These are phyloP conservation scores for Drosophila persimilis DNA, from an alignment of 1,140 invertebrate species.

Conservation along the genomic window DNA sequence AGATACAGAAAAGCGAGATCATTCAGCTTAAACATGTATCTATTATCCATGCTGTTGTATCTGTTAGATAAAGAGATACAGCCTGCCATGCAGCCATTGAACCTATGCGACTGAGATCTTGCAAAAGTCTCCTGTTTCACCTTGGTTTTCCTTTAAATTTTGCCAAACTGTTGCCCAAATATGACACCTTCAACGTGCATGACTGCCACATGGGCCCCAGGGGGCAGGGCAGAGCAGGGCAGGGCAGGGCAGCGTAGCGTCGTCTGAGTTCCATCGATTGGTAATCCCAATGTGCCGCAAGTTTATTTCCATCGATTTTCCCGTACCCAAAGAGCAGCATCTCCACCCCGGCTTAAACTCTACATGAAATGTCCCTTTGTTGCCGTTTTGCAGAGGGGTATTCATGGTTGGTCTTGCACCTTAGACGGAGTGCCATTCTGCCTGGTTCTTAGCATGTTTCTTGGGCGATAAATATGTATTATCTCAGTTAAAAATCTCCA, in stretches of 20 bases:
- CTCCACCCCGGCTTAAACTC: slow-evolving; percentile 1
- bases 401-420: neutral
- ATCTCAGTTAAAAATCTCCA: no score
- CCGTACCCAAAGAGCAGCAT: neutral
- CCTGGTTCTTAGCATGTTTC: no score
- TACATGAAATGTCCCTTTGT: slow-evolving; percentile 1
- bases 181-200: neutral
- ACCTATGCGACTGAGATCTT: no score
- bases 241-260: neutral
- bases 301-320: slow-evolving; percentile 31
- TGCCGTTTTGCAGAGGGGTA: neutral
- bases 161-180: neutral
- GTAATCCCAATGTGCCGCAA: slow-evolving; percentile 39
- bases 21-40: no score
- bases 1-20: no score
- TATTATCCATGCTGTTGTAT: no score
- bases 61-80: no score
- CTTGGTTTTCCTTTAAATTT: no score
- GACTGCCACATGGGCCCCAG: neutral
- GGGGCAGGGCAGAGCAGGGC: neutral
- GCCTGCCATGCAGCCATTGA: no score
- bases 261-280: slow-evolving; percentile 40
- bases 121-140: no score
- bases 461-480: no score
- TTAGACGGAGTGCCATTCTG: no score